Percentiles rank a stretch among this genome's conserved stretches.
phyloP scores from a whole-genome alignment of 2,113 vertebrate genomes.

The Campylomormyrus numenius region DNA sequence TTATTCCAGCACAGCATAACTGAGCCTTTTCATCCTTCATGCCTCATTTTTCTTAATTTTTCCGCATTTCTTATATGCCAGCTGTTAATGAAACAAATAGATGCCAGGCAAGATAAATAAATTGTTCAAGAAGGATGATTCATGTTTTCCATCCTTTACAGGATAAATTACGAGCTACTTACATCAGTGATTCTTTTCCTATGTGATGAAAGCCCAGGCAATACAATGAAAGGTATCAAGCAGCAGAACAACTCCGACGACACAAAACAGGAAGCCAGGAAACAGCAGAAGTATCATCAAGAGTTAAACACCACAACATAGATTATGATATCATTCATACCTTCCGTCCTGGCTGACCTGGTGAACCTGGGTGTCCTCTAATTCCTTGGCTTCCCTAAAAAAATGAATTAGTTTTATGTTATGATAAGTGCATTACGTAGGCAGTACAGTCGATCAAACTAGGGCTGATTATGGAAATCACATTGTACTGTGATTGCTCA shows the following conservation, averaged over 20 bases:
- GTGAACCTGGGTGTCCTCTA: conserved; percentile 44
- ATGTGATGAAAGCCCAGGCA: neutral
- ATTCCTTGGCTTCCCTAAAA: conserved; percentile 46
- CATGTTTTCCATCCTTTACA: neutral
- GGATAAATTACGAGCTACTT: neutral
- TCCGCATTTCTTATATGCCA: neutral
- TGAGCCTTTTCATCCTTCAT: neutral
- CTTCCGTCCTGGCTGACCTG: conserved; percentile 47
- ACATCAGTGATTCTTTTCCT: neutral
- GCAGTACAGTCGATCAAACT: neutral
- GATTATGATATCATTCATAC: conserved; percentile 41
- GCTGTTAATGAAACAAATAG: neutral
- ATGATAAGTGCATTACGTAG: neutral
- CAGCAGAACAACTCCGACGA: neutral
- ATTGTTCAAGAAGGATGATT: neutral
- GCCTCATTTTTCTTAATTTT: neutral
- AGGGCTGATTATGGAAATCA: neutral
- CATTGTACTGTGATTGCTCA: neutral
- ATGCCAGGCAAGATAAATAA: neutral
- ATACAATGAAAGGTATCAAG: neutral
- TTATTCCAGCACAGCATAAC: neutral
- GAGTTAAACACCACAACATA: neutral
- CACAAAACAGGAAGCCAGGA: neutral
- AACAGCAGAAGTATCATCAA: neutral
- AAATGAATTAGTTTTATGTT: neutral